phyloP scores from a whole-genome alignment of 2,797 vertebrate species.

The Danio choprae region DNA sequence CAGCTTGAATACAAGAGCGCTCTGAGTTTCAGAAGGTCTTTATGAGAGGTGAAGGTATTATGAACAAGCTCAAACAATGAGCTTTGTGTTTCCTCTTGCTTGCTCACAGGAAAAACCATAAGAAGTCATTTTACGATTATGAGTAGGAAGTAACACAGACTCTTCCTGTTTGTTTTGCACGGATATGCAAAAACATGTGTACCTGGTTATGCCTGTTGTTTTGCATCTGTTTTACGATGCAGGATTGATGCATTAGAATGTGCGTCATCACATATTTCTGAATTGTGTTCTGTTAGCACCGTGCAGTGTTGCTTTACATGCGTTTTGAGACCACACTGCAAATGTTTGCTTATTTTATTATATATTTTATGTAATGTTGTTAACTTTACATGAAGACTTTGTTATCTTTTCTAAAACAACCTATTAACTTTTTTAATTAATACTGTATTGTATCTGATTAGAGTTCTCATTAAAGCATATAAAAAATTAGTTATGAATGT shows the following conservation, averaged over 20 bases:
- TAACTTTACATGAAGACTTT: too few relatives aligned
- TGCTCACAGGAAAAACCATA: constrained; percentile 42
- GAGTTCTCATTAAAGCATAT: too few relatives aligned
- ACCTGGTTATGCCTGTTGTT: constrained; percentile 24
- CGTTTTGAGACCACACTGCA: background rate
- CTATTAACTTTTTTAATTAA: too few relatives aligned
- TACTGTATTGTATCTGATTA: too few relatives aligned
- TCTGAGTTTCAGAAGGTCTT: background rate
- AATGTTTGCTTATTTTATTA: background rate
- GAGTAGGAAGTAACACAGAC: constrained; percentile 48
- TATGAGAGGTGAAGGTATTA: constrained; percentile 5
- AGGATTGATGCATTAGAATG: background rate
- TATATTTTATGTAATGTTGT: too few relatives aligned
- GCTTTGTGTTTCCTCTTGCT: constrained; percentile 20
- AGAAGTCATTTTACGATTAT: constrained; percentile 42
- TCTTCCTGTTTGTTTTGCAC: constrained; percentile 54
- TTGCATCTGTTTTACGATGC: background rate
- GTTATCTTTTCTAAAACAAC: too few relatives aligned
- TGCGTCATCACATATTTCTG: background rate
- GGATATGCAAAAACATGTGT: constrained; percentile 19
- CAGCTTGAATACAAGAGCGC: background rate
- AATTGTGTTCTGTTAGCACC: background rate
- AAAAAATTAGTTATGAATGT: too few relatives aligned
- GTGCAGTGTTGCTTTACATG: background rate
- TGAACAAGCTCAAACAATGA: constrained; percentile 23